A percentile compares a stretch with the other conserved stretches of the same genome.
Conservation (phyloP, 2,113 vertebrate genomes). For the Eretmochelys imbricata region DNA sequence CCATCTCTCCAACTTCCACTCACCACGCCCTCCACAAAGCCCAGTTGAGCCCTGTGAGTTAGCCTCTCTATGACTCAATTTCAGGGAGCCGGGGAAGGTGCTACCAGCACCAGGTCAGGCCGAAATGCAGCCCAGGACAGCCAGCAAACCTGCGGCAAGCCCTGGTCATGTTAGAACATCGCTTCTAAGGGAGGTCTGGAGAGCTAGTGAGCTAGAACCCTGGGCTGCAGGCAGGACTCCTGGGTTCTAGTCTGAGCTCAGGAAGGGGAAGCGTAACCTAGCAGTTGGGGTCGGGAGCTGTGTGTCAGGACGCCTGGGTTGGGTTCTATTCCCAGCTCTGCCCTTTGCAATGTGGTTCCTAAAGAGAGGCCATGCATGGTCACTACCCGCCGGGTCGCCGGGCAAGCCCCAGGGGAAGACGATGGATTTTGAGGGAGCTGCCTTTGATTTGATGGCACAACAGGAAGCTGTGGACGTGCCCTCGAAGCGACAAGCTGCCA, state of each 20-base stretch:
- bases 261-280: not conserved
- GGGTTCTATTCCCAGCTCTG: not conserved
- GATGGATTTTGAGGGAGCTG: not conserved
- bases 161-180: not conserved
- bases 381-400: not conserved
- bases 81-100: not conserved
- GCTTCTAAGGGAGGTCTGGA: not conserved
- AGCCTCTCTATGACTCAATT: not conserved
- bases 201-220: not conserved
- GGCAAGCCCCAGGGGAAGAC: not conserved
- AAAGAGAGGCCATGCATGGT: not conserved
- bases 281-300: not conserved
- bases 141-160: not conserved
- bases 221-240: not conserved
- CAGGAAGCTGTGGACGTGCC: not conserved
- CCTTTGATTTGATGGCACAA: not conserved
- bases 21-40: not conserved
- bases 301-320: not conserved
- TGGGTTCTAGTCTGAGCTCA: not conserved
- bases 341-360: not conserved
- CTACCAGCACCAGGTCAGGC: no score
- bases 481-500: no score
- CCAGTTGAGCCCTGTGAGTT: not conserved
- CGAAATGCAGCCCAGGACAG: not conserved
- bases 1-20: not conserved